Conservation (phyloP, 35 echinoderm and acorn worm genomes). For the Chiridota heheva region DNA sequence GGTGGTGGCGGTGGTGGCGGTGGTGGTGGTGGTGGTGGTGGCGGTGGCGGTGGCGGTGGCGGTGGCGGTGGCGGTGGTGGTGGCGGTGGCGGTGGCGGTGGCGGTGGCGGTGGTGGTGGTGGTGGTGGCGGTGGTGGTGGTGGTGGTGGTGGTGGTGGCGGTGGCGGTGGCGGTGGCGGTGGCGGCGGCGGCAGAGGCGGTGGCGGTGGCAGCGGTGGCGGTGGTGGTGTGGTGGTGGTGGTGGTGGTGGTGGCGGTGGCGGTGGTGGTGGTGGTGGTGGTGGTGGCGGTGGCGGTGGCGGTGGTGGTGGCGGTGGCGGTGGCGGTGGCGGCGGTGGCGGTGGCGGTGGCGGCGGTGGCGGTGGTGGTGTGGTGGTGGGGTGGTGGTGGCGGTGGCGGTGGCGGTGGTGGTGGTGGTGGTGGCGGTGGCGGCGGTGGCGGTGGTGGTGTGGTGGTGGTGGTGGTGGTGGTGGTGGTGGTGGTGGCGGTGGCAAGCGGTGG, state of each 20-base stretch:
- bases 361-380: too few species aligned
- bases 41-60: neutral
- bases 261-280: slow-evolving; percentile 5
- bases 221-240: too few species aligned
- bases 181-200: neutral
- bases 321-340: slow-evolving; percentile 4
- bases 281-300: slow-evolving; percentile 5
- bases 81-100: slow-evolving; percentile 2
- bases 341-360: neutral
- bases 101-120: slow-evolving; percentile 5
- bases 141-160: slow-evolving; percentile 5
- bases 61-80: slow-evolving; percentile 2
- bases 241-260: neutral
- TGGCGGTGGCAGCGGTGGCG: neutral
- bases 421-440: neutral
- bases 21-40: neutral
- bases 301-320: slow-evolving; percentile 5
- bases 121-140: slow-evolving; percentile 5
- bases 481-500: neutral
- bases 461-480: slow-evolving; percentile 5
- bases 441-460: too few species aligned
- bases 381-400: neutral
- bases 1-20: slow-evolving; percentile 1
- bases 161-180: slow-evolving; percentile 5
- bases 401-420: slow-evolving; percentile 2